A percentile compares a stretch with the other conserved stretches of the same genome.
Evolutionary conservation across 2,113 vertebrate species (phyloP).

Genomic region (Zootoca vivipara): DNA sequence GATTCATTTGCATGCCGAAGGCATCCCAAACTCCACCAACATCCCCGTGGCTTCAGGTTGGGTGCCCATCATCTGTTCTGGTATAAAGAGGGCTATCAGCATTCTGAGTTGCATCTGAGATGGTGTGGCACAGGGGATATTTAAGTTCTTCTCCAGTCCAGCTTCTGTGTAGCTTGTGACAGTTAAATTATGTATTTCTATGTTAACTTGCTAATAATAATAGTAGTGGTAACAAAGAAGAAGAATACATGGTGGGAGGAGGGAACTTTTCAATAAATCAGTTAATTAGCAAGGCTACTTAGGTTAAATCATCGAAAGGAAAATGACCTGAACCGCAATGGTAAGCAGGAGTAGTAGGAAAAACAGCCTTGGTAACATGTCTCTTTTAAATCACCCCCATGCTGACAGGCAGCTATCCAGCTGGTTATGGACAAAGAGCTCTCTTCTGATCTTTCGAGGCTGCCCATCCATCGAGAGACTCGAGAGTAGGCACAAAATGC

Average conservation of each 20-base stretch:
- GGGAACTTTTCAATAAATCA: conserved; percentile 56
- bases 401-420: conserved; percentile 70
- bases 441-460: conserved; percentile 55
- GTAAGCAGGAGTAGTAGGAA: conserved; percentile 36
- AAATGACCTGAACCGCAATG: conserved; percentile 49
- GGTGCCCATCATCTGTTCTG: conserved; percentile 90
- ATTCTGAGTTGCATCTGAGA: conserved; percentile 73
- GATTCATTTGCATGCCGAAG: conserved; percentile 90
- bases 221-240: not conserved
- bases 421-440: conserved; percentile 52
- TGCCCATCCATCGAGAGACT: conserved; percentile 31
- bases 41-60: conserved; percentile 84
- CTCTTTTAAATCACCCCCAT: conserved; percentile 75
- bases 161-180: conserved; percentile 71
- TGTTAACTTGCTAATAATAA: conserved; percentile 61
- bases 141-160: conserved; percentile 76
- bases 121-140: conserved; percentile 58
- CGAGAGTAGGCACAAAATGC: conserved; percentile 45
- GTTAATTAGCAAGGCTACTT: conserved; percentile 67
- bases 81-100: conserved; percentile 79
- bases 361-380: conserved; percentile 71
- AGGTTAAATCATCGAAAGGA: conserved; percentile 69
- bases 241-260: conserved; percentile 12
- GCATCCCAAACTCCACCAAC: conserved; percentile 77
- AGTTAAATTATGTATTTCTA: conserved; percentile 66